Percentiles rank a stretch among this genome's conserved stretches.
These are phyloP conservation scores for Anolis apletophallus DNA, from an alignment of 2,797 vertebrate genomes.

Conservation along the genomic window DNA sequence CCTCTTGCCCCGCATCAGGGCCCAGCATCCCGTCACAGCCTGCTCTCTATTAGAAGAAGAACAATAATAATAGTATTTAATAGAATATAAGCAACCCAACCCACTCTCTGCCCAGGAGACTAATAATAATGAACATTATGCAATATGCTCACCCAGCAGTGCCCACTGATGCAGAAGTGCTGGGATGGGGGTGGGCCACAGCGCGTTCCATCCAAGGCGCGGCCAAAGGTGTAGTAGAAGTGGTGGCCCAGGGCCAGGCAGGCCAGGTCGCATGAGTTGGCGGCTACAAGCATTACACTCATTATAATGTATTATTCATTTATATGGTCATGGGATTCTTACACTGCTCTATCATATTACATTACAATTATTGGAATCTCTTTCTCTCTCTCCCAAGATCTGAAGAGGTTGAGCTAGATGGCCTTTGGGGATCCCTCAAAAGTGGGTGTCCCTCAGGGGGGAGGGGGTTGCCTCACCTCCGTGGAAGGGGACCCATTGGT, in stretches of 20 bases:
- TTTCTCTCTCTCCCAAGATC: too few species aligned
- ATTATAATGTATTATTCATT: too few species aligned
- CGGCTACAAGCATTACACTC: slow-evolving; percentile 56
- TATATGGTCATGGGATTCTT: too few species aligned
- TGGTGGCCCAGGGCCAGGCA: slow-evolving; percentile 81
- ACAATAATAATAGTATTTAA: neutral
- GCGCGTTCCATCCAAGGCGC: slow-evolving; percentile 81
- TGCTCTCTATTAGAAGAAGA: slow-evolving; percentile 61
- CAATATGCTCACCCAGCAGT: slow-evolving; percentile 75
- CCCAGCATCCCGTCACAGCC: slow-evolving; percentile 82
- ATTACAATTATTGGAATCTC: too few species aligned
- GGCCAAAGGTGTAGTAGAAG: slow-evolving; percentile 84
- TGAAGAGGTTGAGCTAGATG: too few species aligned
- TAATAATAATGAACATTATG: too few species aligned
- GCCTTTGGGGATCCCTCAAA: too few species aligned
- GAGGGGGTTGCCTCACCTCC: slow-evolving; percentile 71
- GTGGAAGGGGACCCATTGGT: slow-evolving; percentile 81
- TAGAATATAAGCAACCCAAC: too few species aligned
- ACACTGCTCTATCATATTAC: too few species aligned
- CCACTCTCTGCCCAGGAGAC: too few species aligned
- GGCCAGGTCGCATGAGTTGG: slow-evolving; percentile 81
- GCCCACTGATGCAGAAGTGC: slow-evolving; percentile 76
- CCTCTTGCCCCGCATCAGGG: slow-evolving; percentile 55
- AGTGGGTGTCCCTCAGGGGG: too few species aligned
- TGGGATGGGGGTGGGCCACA: slow-evolving; percentile 66